phyloP scores from a whole-genome alignment of 2,888 invertebrate genomes.

The Gerris lacustris region DNA sequence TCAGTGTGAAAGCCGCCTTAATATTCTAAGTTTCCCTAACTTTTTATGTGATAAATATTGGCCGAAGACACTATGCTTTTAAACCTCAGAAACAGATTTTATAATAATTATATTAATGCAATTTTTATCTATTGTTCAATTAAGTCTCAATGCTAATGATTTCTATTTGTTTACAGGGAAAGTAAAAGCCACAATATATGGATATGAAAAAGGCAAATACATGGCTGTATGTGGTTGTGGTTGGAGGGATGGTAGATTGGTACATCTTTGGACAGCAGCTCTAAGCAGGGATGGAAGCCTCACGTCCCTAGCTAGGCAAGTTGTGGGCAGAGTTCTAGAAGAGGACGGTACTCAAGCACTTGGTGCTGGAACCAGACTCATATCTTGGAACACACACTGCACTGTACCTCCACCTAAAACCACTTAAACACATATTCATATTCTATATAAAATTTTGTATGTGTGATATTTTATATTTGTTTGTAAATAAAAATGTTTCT shows the following conservation, averaged over 20 bases:
- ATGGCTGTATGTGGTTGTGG: background rate
- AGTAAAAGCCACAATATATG: background rate
- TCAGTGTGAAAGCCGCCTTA: no score
- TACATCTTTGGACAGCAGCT: slow-evolving; percentile 6
- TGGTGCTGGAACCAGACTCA: background rate
- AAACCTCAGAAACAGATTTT: no score
- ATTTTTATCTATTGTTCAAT: no score
- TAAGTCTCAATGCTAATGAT: no score
- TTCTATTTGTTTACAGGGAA: background rate
- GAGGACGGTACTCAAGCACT: background rate
- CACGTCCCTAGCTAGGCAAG: background rate
- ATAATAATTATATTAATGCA: no score
- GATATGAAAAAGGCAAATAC: slow-evolving; percentile 6
- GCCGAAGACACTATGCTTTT: no score
- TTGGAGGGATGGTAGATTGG: background rate
- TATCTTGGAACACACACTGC: slow-evolving; percentile 2
- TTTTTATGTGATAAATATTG: no score
- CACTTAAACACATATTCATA: no score
- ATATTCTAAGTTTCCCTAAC: no score
- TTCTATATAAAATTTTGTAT: no score
- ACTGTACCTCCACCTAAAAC: background rate
- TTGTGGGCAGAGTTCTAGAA: background rate
- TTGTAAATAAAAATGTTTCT: no score
- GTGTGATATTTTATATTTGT: no score
- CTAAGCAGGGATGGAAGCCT: background rate